These are phyloP conservation scores for Lycocerus yunnanus DNA, from an alignment of 2,888 invertebrate species.

Conservation along the genomic window DNA sequence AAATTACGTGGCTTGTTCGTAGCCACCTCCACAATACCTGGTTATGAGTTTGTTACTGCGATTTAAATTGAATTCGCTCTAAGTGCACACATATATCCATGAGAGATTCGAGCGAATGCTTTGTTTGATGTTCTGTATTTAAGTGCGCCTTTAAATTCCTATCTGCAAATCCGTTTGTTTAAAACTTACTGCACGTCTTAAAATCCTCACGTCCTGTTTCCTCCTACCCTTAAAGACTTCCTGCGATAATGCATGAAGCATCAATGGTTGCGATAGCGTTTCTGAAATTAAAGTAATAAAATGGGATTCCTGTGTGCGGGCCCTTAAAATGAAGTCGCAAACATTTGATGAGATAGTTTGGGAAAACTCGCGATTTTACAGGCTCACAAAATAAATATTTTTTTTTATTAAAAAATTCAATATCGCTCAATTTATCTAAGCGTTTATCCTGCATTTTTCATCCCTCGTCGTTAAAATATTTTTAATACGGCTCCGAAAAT, in stretches of 20 bases:
- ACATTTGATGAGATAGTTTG: constrained; percentile 11
- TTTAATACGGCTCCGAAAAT: constrained; percentile 27
- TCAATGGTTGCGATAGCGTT: constrained; percentile 30
- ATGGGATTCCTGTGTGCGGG: constrained; percentile 17
- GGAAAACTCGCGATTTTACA: background rate
- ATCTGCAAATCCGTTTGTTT: constrained; percentile 10
- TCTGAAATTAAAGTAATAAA: constrained; percentile 27
- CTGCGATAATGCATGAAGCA: constrained; percentile 20
- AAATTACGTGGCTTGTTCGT: constrained; percentile 31
- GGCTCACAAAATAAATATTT: background rate
- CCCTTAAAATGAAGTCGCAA: constrained; percentile 17
- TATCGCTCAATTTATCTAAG: background rate
- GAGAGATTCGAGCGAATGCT: constrained; percentile 10
- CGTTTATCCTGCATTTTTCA: constrained; percentile 20
- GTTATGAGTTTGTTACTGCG: constrained; percentile 14
- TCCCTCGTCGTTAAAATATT: constrained; percentile 22
- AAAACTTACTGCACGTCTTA: constrained; percentile 3
- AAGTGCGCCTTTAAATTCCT: constrained; percentile 30
- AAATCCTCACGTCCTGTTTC: background rate
- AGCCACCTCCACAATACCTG: constrained; percentile 14
- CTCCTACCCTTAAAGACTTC: constrained; percentile 9
- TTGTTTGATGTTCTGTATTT: constrained; percentile 28
- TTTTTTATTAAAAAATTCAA: constrained; percentile 4
- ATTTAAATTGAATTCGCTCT: constrained; percentile 5
- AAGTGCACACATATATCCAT: constrained; percentile 11